Percentiles rank a stretch among this genome's conserved stretches.
These are phyloP conservation scores for Crotalus tigris DNA, from an alignment of 2,113 vertebrate genomes.

Conservation along the genomic window DNA sequence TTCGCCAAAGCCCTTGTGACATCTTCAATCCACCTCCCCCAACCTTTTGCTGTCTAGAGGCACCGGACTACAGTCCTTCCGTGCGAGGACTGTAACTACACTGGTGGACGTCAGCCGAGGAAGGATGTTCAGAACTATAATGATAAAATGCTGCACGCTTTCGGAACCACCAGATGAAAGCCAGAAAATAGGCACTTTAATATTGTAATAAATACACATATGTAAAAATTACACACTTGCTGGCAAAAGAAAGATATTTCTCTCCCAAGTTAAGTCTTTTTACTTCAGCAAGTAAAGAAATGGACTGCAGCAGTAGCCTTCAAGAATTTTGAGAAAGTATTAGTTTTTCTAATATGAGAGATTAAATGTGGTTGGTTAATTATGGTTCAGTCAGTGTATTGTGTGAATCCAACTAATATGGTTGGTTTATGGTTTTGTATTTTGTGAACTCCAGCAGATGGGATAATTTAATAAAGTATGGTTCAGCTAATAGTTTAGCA, in stretches of 20 bases:
- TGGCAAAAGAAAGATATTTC: background rate
- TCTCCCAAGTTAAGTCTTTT: background rate
- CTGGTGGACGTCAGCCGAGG: background rate
- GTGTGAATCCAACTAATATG: background rate
- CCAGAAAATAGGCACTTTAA: background rate
- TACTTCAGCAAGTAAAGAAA: background rate
- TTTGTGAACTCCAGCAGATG: background rate
- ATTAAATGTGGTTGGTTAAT: background rate
- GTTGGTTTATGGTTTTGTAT: background rate
- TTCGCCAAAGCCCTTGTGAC: background rate
- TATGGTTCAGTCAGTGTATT: background rate
- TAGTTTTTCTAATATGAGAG: background rate
- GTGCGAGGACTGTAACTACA: background rate
- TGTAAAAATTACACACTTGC: background rate
- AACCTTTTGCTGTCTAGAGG: background rate
- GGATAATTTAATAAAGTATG: background rate
- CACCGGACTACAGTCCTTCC: background rate
- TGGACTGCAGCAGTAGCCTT: background rate
- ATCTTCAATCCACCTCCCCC: too few relatives aligned
- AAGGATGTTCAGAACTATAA: background rate
- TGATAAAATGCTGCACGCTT: background rate
- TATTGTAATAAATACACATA: background rate
- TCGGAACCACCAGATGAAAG: background rate
- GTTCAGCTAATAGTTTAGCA: background rate
- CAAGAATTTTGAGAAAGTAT: background rate